phyloP scores from a whole-genome alignment of 2,888 invertebrate species.

The Willowsia nigromaculata region DNA sequence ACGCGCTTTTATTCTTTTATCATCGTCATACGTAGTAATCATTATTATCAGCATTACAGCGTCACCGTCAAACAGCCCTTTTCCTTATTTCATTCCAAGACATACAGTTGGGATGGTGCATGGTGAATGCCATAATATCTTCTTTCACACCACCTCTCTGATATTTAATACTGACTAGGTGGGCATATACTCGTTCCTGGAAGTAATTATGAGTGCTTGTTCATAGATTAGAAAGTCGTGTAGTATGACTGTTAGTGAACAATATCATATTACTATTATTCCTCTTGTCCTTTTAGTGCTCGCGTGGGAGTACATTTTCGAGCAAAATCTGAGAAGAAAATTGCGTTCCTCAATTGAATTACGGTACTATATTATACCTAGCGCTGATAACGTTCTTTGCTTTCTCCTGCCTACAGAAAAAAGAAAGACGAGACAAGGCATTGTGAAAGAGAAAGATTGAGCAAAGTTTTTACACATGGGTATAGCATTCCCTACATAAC shows the following conservation, averaged over 20 bases:
- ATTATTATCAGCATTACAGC: background rate
- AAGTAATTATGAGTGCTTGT: constrained; percentile 8
- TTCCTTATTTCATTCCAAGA: background rate
- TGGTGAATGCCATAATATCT: background rate
- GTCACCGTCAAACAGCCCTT: background rate
- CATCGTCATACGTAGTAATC: background rate
- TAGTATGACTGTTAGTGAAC: background rate
- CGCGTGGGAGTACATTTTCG: constrained; percentile 62
- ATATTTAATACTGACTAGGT: background rate
- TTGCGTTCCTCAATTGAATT: constrained; percentile 56
- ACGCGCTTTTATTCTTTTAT: constrained; percentile 23
- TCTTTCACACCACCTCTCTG: background rate
- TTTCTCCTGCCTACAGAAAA: background rate
- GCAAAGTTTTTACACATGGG: background rate
- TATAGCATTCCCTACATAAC: background rate
- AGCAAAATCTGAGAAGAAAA: constrained; percentile 45
- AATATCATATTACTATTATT: constrained; percentile 3
- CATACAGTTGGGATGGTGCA: background rate
- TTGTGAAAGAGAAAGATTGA: background rate
- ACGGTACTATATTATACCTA: background rate
- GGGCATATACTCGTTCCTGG: background rate
- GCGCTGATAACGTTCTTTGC: background rate
- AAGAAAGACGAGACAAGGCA: background rate
- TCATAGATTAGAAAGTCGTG: constrained; percentile 7
- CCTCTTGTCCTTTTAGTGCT: constrained; percentile 37